Evolutionary conservation across 2,888 invertebrate genomes (phyloP).

Genomic region (Hermodice carunculata): DNA sequence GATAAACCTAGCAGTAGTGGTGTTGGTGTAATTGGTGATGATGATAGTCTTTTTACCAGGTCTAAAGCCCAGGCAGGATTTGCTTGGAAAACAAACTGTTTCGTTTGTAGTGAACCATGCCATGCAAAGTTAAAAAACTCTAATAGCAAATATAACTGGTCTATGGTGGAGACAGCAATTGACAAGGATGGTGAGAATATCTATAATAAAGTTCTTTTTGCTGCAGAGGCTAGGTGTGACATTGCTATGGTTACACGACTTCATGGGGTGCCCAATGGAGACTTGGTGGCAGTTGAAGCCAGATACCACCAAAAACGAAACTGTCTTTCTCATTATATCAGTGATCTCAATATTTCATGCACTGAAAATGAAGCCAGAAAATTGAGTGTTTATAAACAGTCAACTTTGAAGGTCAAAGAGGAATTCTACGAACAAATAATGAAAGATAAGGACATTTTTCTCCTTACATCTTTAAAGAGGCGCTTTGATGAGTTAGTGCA

Average conservation of each 20-base stretch:
- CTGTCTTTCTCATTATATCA: slow-evolving; percentile 2
- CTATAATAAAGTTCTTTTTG: not conserved
- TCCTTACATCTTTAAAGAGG: not conserved
- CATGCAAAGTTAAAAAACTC: too few species aligned
- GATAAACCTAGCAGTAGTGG: too few species aligned
- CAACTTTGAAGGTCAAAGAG: not conserved
- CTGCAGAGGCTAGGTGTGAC: not conserved
- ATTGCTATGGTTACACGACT: not conserved
- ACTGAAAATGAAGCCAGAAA: not conserved
- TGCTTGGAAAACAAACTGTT: too few species aligned
- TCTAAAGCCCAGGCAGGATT: too few species aligned
- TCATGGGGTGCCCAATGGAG: not conserved
- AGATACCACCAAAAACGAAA: slow-evolving; percentile 4
- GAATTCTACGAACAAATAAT: not conserved
- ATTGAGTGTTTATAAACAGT: not conserved
- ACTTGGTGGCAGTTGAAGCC: slow-evolving; percentile 1
- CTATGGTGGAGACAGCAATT: slow-evolving; percentile 3
- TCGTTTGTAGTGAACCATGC: too few species aligned
- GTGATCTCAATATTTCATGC: not conserved
- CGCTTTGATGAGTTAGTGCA: not conserved
- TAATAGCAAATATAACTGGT: too few species aligned
- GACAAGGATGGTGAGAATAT: not conserved
- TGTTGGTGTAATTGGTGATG: too few species aligned
- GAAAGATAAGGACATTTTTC: not conserved
- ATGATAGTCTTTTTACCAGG: too few species aligned